Conservation (phyloP, 2,113 vertebrate species). For the Martes martes region DNA sequence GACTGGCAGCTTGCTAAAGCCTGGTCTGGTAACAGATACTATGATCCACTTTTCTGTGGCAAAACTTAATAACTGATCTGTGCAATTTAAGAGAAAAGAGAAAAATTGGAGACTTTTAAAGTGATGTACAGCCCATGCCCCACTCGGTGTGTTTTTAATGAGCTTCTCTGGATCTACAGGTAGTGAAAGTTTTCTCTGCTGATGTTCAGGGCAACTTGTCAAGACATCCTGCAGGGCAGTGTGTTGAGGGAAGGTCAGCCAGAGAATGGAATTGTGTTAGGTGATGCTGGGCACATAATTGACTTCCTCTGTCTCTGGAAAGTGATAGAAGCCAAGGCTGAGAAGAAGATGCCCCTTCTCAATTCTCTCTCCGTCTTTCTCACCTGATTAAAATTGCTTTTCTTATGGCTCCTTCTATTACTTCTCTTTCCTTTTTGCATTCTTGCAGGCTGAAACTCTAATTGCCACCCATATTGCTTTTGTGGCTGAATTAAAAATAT, state of each 20-base stretch:
- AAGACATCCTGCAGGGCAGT: conserved; percentile 75
- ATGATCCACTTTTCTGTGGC: conserved; percentile 62
- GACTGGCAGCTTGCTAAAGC: conserved; percentile 72
- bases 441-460: conserved; percentile 34
- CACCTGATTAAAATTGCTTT: conserved; percentile 72
- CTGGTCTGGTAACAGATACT: conserved; percentile 68
- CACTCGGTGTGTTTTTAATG: conserved; percentile 77
- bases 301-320: conserved; percentile 77
- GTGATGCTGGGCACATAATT: conserved; percentile 77
- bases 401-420: neutral
- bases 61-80: conserved; percentile 63
- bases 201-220: conserved; percentile 73
- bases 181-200: conserved; percentile 80
- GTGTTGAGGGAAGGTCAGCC: conserved; percentile 76
- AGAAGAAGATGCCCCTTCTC: conserved; percentile 10
- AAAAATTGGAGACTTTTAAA: conserved; percentile 69
- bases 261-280: conserved; percentile 70
- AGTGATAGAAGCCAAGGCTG: conserved; percentile 69
- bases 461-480: neutral
- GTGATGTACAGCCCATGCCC: conserved; percentile 77
- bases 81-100: conserved; percentile 31
- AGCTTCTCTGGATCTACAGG: conserved; percentile 76
- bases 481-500: neutral
- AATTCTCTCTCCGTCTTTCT: conserved; percentile 59
- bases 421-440: neutral